These are phyloP conservation scores for Urocyon cinereoargenteus DNA, from an alignment of 2,797 vertebrate species.

Conservation along the genomic window DNA sequence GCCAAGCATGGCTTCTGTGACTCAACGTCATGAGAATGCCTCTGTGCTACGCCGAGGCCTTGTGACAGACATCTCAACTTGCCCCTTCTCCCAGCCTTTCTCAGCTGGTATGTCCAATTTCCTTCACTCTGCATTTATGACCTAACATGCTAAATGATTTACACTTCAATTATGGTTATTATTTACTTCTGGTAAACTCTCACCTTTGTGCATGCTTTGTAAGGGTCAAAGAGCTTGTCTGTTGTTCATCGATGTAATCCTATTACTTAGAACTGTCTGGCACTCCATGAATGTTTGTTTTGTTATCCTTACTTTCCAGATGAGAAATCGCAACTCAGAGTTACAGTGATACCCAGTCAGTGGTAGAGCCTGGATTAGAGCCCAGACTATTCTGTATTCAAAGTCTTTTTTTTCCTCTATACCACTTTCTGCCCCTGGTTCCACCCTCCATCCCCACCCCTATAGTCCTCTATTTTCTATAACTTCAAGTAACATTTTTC, in stretches of 20 bases:
- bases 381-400: not conserved
- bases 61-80: not conserved
- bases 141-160: not conserved
- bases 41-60: not conserved
- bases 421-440: not conserved
- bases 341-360: not conserved
- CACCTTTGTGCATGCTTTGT: not conserved
- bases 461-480: not conserved
- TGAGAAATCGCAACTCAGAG: not conserved
- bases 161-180: not conserved
- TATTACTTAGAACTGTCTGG: not conserved
- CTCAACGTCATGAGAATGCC: not conserved
- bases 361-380: not conserved
- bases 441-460: rapidly evolving
- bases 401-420: not conserved
- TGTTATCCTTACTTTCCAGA: not conserved
- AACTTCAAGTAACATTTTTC: not conserved
- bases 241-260: not conserved
- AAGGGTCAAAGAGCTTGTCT: not conserved
- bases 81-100: not conserved
- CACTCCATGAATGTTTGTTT: not conserved
- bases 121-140: not conserved
- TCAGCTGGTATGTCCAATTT: not conserved
- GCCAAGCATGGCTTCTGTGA: not conserved
- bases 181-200: not conserved